Evolutionary conservation across 2,797 vertebrate species (phyloP), one percentile per base, ranked within the genome.

Genomic region (Enteromius mattozi): DNA sequence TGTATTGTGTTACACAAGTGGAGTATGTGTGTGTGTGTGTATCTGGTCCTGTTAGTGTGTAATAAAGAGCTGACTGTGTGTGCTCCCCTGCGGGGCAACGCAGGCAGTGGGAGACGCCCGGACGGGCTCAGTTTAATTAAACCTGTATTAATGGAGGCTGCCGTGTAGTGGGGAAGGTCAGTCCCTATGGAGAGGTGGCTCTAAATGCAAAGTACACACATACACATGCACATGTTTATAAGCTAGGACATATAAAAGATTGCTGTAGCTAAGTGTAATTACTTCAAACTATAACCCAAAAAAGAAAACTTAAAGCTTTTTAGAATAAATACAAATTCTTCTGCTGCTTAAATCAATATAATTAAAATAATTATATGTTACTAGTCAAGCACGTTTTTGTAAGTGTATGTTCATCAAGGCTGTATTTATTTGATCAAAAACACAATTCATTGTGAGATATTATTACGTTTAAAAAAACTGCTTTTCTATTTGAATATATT

Each of bases 51-150:
- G 42, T 80, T 51, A 59, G 27, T 81, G 9, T 78, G n/a, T 54
- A n/a, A 14, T 37, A 16, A 27, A 61, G 10, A 27, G 35, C 59
- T 49, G 45, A 82, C 47, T 76, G 74, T 42, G 83, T 66, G 49
- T 59, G 63, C 72, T 70, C 51, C 72, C 71, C 79, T 27, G 88
- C 86, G 89, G 89, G 88, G 61, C 66, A 69, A 35, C 13, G 49
- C 63, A 80, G 71, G 65, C 63, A 78, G 66, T 2, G 14, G 59
- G 63, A 81, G 75, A 30, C 1, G 59, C 74, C 65, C 30, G 33
- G 74, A 51, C 27, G 59, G 79, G 37, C 86, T 91, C 83, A 72
- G 86, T 90, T 92, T 93, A 94, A 95, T 95, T 94, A 94, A 93
- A 92, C 88, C 87, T 90, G 84, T 91, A 92, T 93, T 92, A 92